A percentile compares a stretch with the other conserved stretches of the same genome.
phyloP scores from a whole-genome alignment of 2,888 invertebrate genomes.

The Nesidiocoris tenuis region DNA sequence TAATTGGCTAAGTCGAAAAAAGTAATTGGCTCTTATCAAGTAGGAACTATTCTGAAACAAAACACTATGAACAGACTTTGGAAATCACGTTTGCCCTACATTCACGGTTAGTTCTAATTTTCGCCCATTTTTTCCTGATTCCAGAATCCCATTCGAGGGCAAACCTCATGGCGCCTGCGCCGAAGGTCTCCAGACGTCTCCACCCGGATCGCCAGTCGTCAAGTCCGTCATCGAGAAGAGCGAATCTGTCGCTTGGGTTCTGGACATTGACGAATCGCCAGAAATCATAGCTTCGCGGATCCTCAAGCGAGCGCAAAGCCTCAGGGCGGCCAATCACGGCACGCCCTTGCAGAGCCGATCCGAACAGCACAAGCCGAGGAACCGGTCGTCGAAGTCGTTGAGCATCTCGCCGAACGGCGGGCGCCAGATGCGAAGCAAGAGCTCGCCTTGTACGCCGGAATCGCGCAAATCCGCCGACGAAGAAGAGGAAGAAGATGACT shows the following conservation, averaged over 20 bases:
- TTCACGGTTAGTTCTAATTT: too few species aligned
- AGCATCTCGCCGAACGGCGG: conserved; percentile 27
- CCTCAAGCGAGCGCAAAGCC: conserved; percentile 62
- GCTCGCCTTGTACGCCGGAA: conserved; percentile 43
- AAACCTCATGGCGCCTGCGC: conserved; percentile 8
- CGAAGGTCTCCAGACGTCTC: conserved; percentile 54
- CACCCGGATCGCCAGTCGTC: conserved; percentile 71
- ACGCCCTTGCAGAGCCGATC: conserved; percentile 13
- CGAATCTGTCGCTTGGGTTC: conserved; percentile 82
- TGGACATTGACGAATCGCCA: conserved; percentile 73
- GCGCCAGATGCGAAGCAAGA: conserved; percentile 16
- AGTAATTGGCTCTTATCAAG: too few species aligned
- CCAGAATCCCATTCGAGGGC: conserved; percentile 23
- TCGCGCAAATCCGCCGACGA: conserved; percentile 35
- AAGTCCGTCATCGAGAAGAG: conserved; percentile 82
- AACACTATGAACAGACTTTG: too few species aligned
- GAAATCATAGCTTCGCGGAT: conserved; percentile 71
- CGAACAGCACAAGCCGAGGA: conserved; percentile 30
- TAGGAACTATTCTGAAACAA: too few species aligned
- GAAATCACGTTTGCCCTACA: too few species aligned
- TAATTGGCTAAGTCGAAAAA: too few species aligned
- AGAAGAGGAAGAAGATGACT: conserved; percentile 23
- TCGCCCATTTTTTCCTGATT: too few species aligned
- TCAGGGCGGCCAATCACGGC: conserved; percentile 34
- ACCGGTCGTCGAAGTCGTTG: conserved; percentile 34